A percentile compares a stretch with the other conserved stretches of the same genome.
Evolutionary conservation across 1,140 invertebrate genomes (phyloP).

Genomic region (Globodera rostochiensis): DNA sequence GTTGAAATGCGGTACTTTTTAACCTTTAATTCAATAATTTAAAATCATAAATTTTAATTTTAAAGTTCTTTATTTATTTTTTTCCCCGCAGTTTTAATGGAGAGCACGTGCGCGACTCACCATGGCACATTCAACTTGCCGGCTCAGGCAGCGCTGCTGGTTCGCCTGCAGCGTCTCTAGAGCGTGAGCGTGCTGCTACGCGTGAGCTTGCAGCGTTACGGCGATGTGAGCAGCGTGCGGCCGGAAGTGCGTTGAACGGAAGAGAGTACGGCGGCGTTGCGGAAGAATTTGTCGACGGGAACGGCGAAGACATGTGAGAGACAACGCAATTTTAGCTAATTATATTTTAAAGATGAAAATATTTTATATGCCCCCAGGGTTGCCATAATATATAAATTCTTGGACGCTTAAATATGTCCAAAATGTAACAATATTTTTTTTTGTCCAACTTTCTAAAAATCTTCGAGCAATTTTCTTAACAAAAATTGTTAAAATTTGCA

Average conservation of each 20-base stretch:
- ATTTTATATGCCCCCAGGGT: too few species aligned
- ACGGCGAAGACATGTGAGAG: slow-evolving; percentile 27
- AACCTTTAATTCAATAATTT: neutral
- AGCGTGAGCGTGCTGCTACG: slow-evolving; percentile 62
- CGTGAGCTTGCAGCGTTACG: neutral
- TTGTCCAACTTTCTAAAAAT: too few species aligned
- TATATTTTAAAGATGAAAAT: too few species aligned
- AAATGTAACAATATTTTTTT: too few species aligned
- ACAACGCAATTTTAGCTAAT: too few species aligned
- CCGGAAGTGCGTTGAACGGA: neutral
- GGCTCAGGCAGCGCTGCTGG: slow-evolving; percentile 5
- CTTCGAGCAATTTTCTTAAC: neutral
- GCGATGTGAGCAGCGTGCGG: slow-evolving; percentile 7
- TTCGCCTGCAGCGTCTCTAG: slow-evolving; percentile 7
- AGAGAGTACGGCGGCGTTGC: neutral
- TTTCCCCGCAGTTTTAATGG: slow-evolving; percentile 75
- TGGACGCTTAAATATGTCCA: too few species aligned
- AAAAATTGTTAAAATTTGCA: neutral
- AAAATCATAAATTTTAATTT: neutral
- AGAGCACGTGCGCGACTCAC: slow-evolving; percentile 83
- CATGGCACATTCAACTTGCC: slow-evolving; percentile 50
- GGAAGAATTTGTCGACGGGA: slow-evolving; percentile 8
- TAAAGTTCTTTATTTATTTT: too few species aligned
- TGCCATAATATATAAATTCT: too few species aligned
- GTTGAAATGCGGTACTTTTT: slow-evolving; percentile 81